phyloP scores from a whole-genome alignment of 2,113 vertebrate genomes.

The Fulmarus glacialis region DNA sequence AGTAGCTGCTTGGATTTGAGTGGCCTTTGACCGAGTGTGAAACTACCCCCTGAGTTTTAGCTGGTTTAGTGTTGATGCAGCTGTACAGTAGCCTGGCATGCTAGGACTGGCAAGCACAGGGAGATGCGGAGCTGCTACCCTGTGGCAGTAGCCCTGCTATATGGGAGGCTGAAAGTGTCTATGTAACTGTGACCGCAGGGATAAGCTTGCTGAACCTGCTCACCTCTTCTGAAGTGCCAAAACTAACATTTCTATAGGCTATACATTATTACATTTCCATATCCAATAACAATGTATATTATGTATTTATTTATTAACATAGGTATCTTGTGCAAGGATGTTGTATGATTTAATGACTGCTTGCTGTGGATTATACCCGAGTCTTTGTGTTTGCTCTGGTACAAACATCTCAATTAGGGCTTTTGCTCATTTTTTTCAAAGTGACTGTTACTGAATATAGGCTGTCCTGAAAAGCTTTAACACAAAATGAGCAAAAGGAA shows the following conservation, averaged over 20 bases:
- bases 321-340: not conserved
- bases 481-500: not conserved
- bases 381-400: not conserved
- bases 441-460: not conserved
- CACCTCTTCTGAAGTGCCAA: not conserved
- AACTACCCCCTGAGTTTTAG: not conserved
- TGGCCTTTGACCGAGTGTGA: not conserved
- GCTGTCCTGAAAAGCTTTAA: not conserved
- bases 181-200: accelerated
- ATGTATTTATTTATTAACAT: not conserved
- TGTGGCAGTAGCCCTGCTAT: accelerated
- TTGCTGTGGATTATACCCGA: not conserved
- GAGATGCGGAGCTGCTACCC: not conserved
- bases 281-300: not conserved
- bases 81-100: not conserved
- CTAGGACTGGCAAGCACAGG: not conserved
- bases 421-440: not conserved
- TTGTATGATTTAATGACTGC: not conserved
- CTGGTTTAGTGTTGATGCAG: not conserved
- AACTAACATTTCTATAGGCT: not conserved
- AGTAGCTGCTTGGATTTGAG: not conserved
- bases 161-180: not conserved
- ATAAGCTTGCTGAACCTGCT: not conserved
- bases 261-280: not conserved
- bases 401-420: not conserved